Base-by-base conservation (phyloP, 2,888 invertebrate genomes). In the Neoaliturus tenellus region DNA sequence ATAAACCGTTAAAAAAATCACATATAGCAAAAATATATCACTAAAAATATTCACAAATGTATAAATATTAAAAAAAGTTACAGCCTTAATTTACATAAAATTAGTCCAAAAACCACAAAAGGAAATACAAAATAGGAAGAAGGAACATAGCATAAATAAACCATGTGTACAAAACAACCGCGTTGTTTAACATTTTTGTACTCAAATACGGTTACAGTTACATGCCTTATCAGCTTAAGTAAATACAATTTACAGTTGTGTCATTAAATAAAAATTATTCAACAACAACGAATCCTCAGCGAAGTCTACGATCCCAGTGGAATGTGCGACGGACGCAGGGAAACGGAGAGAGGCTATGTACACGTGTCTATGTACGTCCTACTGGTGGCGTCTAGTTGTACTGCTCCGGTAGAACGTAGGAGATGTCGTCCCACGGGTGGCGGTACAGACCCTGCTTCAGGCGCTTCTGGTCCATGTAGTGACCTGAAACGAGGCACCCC, bases 341-440 rank as follows among this genome's bases (percentile, higher is more conserved):
- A n/a, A n/a, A n/a, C n/a, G n/a, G n/a, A n/a, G n/a, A n/a, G 20
- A 20, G 20, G 5, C 44, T 75, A 75, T 75, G 28, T 48, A 75
- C 75, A 75, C 25, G 25, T 28, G 6, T 5, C 69, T n/a, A n/a
- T n/a, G n/a, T 58, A n/a, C 58, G 58, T 58, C n/a, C n/a, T 2
- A 44, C 44, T 6, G 12, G 44, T 14, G 69, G 69, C 4, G 75
- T 14, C 75, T 89, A 92, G 87, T 92, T 92, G 89, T 94, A 94
- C 89, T 94, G 93, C 88, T 96, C 96, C 5, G 96, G 96, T 89
- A 97, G 92, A 85, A 96, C 95, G 90, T 96, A 96, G 0, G 96
- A 95, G 92, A 99, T 99, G 90, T 99, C 99, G 90, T 99, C 99
- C 99, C 99, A 99, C 0, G 99, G 99, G 91, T 99, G 99, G 88